A percentile compares a stretch with the other conserved stretches of the same genome.
These are phyloP conservation scores for Heptranchias perlo DNA, from an alignment of 2,113 vertebrate genomes.

Conservation along the genomic window DNA sequence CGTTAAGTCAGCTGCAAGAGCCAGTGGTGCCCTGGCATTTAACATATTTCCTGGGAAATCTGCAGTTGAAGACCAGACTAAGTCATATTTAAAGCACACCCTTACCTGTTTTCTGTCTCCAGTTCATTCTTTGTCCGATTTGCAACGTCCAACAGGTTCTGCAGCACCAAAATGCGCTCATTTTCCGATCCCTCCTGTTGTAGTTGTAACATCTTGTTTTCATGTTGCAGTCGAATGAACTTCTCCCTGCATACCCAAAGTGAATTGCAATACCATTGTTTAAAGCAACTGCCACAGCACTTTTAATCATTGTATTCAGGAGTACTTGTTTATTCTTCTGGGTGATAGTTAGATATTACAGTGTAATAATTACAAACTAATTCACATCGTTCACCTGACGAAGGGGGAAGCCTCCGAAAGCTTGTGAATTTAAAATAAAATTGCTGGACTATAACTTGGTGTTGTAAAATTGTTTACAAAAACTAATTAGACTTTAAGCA, in stretches of 20 bases:
- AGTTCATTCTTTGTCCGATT: slow-evolving; percentile 72
- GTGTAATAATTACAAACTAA: not conserved
- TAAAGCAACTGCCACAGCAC: too few relatives aligned
- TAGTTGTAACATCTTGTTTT: slow-evolving; percentile 91
- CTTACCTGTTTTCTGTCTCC: slow-evolving; percentile 81
- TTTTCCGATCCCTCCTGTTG: slow-evolving; percentile 84
- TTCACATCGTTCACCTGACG: too few relatives aligned
- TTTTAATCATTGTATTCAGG: not conserved
- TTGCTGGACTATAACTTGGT: too few relatives aligned
- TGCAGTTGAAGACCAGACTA: not conserved
- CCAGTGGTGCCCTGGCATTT: not conserved
- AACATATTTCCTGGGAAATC: not conserved
- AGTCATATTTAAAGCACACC: not conserved
- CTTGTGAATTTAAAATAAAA: too few relatives aligned
- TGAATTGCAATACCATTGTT: not conserved
- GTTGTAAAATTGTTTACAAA: too few relatives aligned
- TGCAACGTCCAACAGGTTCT: slow-evolving; percentile 77
- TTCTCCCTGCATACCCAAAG: slow-evolving; percentile 65
- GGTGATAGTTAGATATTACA: not conserved
- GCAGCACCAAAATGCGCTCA: slow-evolving; percentile 72
- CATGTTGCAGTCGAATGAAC: slow-evolving; percentile 88
- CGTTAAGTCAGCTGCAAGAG: not conserved
- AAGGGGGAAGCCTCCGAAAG: too few relatives aligned
- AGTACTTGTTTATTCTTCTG: too few relatives aligned
- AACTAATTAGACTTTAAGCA: not conserved